Percentiles rank a stretch among this genome's conserved stretches.
phyloP scores from a whole-genome alignment of 2,888 invertebrate species.

The Amitus sp. region DNA sequence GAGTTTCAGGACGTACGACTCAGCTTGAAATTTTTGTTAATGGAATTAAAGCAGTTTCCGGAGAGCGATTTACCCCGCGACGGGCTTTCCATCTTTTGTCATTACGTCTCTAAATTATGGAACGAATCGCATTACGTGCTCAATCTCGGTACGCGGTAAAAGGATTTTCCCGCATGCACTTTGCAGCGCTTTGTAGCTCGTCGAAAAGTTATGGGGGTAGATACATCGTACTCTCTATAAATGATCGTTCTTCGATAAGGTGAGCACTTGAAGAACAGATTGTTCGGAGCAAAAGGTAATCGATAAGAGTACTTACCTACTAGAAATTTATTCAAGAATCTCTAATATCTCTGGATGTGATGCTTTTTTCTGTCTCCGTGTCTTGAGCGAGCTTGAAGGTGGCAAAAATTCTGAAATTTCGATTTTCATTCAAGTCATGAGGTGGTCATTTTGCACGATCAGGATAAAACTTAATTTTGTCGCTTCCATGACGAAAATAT shows the following conservation, averaged over 20 bases:
- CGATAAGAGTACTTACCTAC: conserved; percentile 2
- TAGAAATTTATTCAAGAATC: not conserved
- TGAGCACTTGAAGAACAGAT: conserved; percentile 8
- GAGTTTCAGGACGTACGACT: not conserved
- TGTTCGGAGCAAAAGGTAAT: conserved; percentile 7
- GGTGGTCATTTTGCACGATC: too few species aligned
- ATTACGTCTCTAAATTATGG: not conserved
- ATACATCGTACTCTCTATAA: conserved; percentile 9
- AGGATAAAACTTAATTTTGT: too few species aligned
- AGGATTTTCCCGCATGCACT: conserved; percentile 10
- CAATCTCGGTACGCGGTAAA: conserved; percentile 2
- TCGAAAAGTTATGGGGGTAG: conserved; percentile 8
- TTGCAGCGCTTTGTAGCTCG: conserved; percentile 8
- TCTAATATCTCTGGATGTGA: not conserved
- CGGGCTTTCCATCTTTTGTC: not conserved
- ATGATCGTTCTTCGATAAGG: conserved; percentile 9
- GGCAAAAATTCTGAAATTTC: too few species aligned
- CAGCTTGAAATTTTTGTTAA: not conserved
- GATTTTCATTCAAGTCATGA: too few species aligned
- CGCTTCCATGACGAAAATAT: too few species aligned
- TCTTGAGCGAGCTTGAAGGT: too few species aligned
- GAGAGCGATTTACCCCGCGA: not conserved
- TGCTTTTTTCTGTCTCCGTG: too few species aligned
- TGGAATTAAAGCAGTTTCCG: not conserved
- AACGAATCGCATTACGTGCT: conserved; percentile 8